Base-by-base conservation (phyloP, 2,797 vertebrate genomes). In the Parambassis ranga region DNA sequence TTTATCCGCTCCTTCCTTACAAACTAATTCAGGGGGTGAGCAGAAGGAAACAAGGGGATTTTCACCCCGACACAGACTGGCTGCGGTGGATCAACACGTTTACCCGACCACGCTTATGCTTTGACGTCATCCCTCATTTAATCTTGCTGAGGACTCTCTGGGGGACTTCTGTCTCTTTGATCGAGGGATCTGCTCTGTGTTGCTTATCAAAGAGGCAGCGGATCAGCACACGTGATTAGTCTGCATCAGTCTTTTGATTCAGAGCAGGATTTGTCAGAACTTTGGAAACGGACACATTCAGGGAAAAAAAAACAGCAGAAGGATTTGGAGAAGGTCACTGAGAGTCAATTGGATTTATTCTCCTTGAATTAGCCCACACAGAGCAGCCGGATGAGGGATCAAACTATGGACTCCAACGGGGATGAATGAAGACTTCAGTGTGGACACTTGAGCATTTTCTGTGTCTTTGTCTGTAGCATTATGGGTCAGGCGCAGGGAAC, bases 401-500 rank as follows among this genome's bases (percentile, higher is more conserved):
- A n/a, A n/a, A n/a, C n/a, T n/a, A n/a, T n/a, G n/a, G n/a, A n/a
- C n/a, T n/a, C n/a, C n/a, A n/a, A n/a, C n/a, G n/a, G n/a, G n/a
- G n/a, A n/a, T n/a, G n/a, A n/a, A n/a, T n/a, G n/a, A n/a, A n/a
- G n/a, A n/a, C n/a, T n/a, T 60, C 18, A 15, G 0, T 7, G 5
- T 20, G 24, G 2, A 10, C 1, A 6, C 22, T 27, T 20, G 14
- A 32, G 10, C 10, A 11, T 2, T 20, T n/a, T 1, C 6, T 16
- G 5, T 11, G 11, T 6, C 2, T 24, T 10, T 35, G 4, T 27
- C 7, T n/a, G 6, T 7, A 0, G 10, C 41, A 60, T 0, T 1
- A 91, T 92, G 91, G 91, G 90, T 49, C 90, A 92, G 15, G 13
- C 9, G 3, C 63, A 85, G 23, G 68, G 78, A 1, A 19, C n/a